phyloP scores from a whole-genome alignment of 2,113 vertebrate genomes.

The Eclectus roratus region DNA sequence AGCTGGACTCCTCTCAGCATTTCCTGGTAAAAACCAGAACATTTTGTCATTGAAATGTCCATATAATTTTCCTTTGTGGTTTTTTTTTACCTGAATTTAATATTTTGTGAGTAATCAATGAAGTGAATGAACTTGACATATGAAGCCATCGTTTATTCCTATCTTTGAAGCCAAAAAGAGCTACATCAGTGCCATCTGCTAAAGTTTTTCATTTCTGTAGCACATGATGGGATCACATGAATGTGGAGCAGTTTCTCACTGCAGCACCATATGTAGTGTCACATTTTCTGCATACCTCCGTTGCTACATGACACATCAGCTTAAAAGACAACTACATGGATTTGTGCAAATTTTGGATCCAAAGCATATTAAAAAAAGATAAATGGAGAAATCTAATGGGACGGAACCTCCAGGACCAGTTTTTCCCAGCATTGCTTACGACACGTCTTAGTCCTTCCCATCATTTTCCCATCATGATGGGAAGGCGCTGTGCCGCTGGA shows the following conservation, averaged over 20 bases:
- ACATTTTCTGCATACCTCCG: background rate
- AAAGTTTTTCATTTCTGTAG: background rate
- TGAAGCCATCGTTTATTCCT: background rate
- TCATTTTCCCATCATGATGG: background rate
- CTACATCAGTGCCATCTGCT: slow-evolving; percentile 17
- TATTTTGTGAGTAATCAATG: background rate
- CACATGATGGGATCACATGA: background rate
- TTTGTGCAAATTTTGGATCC: background rate
- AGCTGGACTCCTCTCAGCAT: background rate
- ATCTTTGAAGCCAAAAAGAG: background rate
- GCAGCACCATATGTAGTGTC: background rate
- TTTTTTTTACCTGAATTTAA: background rate
- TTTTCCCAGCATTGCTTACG: background rate
- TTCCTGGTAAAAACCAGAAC: background rate
- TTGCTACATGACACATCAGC: fast-evolving
- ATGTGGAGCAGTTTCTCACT: background rate
- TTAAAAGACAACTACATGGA: background rate
- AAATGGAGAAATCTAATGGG: background rate
- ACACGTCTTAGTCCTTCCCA: background rate
- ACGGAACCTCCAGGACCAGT: background rate
- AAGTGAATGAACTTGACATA: background rate
- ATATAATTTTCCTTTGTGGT: background rate
- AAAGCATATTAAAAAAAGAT: background rate
- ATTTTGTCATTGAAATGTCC: background rate
- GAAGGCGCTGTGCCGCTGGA: background rate